Base-by-base conservation (phyloP, 2,888 invertebrate species). In the Protophormia terraenovae region DNA sequence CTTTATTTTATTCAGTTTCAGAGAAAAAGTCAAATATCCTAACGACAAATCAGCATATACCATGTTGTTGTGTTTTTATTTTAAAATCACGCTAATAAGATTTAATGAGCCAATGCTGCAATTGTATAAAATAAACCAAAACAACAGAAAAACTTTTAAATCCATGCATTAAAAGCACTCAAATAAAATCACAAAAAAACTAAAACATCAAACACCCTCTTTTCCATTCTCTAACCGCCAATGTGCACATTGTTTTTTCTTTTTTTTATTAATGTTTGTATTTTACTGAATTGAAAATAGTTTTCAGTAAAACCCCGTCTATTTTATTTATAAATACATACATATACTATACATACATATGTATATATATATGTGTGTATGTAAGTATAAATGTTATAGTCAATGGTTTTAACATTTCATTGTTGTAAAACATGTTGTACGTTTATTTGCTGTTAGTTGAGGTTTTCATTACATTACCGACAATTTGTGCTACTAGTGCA, bases 391-490 rank as follows among this genome's bases (percentile, higher is more conserved):
- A 50, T 62, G 47, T 81, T 75, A 50, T 62, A 75, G 75, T 76
- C 67, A 76, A 82, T 82, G 81, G 67, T 69, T 82, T 82, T 53
- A 75, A 62, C 62, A 82, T 82, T 69, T 75, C 62, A 69, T 81
- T 73, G 80, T 81, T 82, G 62, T 62, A 62, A 50, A 55, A 60
- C 75, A 82, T 82, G 81, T 76, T 81, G 67, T 82, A 75, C 69
- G 69, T 69, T 82, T 76, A 82, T 82, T 62, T 69, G 81, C 75
- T 75, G 81, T 82, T 76, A 62, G 67, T 76, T 82, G 81, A 82
- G 81, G 81, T 82, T 82, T 82, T 76, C 81, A 82, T 82, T 82
- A 69, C 81, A 82, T 75, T 35, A 76, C 69, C 75, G 75, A 75
- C 67, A 69, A 75, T 69, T 82, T 82, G 81, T 69, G 67, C 55